Evolutionary conservation across 2,113 vertebrate genomes (phyloP).

Genomic region (Cygnus buccinator): DNA sequence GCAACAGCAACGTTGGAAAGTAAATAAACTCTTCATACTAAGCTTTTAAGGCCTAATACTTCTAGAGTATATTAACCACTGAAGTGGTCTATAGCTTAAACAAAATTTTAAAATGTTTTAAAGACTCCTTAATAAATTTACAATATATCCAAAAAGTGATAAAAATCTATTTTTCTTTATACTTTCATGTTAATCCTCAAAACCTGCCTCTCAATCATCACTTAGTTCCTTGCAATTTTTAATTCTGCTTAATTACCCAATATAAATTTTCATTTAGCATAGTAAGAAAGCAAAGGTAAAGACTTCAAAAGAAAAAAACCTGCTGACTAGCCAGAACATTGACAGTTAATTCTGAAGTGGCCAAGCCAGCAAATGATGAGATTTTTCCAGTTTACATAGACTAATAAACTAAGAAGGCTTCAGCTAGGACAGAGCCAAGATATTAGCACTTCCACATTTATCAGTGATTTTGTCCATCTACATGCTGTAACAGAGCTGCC

Average conservation of each 20-base stretch:
- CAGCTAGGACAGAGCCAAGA: slow-evolving; percentile 23
- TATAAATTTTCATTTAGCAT: background rate
- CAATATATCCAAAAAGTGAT: slow-evolving; percentile 32
- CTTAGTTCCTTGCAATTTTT: background rate
- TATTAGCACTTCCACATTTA: slow-evolving; percentile 28
- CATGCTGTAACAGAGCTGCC: background rate
- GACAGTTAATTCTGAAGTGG: slow-evolving; percentile 7
- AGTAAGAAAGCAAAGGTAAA: background rate
- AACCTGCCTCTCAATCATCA: background rate
- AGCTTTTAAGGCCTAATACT: slow-evolving; percentile 55
- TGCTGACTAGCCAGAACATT: background rate
- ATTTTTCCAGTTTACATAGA: slow-evolving; percentile 68
- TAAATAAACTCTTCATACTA: slow-evolving; percentile 22
- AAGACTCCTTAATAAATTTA: slow-evolving; percentile 55
- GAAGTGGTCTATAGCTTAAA: slow-evolving; percentile 20
- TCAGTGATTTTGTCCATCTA: slow-evolving; percentile 25
- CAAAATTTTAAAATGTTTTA: slow-evolving; percentile 12
- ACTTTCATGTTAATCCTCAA: slow-evolving; percentile 10
- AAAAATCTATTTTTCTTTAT: slow-evolving; percentile 9
- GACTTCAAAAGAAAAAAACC: background rate
- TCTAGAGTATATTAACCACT: slow-evolving; percentile 2
- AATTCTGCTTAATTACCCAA: background rate
- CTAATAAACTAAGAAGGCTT: slow-evolving; percentile 46
- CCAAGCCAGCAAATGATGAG: slow-evolving; percentile 16
- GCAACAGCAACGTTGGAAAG: background rate